Percentiles rank a stretch among this genome's conserved stretches.
phyloP scores from a whole-genome alignment of 2,797 vertebrate species.

The Bradypodion pumilum region DNA sequence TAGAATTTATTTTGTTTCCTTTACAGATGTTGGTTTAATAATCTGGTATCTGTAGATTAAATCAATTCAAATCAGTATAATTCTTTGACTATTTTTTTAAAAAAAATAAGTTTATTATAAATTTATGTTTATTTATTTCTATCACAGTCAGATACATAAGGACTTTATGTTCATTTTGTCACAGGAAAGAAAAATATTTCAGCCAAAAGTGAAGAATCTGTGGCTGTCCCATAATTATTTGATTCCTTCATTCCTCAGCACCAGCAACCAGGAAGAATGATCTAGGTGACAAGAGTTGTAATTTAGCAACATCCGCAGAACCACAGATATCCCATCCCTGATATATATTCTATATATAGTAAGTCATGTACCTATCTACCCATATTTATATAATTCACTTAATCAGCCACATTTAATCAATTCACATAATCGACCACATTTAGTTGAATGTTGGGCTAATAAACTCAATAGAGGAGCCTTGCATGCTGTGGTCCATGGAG shows the following conservation, averaged over 20 bases:
- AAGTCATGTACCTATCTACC: background rate
- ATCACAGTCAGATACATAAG: background rate
- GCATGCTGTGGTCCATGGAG: no score
- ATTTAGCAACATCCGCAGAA: background rate
- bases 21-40: background rate
- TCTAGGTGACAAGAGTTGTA: background rate
- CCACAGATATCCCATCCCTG: background rate
- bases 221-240: background rate
- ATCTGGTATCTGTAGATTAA: background rate
- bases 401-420: no score
- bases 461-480: no score
- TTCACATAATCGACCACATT: no score
- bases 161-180: background rate
- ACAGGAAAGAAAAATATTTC: background rate
- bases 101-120: no score
- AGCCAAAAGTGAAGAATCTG: background rate
- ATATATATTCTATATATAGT: background rate
- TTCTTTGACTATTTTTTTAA: background rate
- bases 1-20: background rate
- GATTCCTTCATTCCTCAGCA: background rate
- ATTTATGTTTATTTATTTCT: no score
- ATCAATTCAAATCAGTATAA: background rate
- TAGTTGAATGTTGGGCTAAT: no score
- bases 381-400: background rate
- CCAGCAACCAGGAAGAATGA: no score